Evolutionary conservation across 2,888 invertebrate genomes (phyloP).

Genomic region (Agonum fuliginosum): DNA sequence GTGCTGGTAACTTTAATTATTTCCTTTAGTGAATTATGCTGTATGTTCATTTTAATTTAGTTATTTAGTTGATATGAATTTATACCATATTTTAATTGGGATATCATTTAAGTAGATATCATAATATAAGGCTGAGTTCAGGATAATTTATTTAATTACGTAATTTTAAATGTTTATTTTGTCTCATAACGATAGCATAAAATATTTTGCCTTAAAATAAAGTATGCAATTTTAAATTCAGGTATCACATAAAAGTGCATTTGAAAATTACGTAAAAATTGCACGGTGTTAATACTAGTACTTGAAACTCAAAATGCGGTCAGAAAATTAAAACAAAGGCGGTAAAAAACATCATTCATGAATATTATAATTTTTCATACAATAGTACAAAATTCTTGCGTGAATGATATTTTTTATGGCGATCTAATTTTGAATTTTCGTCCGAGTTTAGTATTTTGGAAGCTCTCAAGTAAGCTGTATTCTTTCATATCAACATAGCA

Average conservation of each 20-base stretch:
- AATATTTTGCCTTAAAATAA: constrained; percentile 41
- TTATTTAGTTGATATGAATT: constrained; percentile 33
- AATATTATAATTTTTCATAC: no score
- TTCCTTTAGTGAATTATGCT: constrained; percentile 5
- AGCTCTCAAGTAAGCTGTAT: constrained; percentile 15
- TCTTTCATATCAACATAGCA: constrained; percentile 16
- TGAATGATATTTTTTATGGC: no score
- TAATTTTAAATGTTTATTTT: constrained; percentile 10
- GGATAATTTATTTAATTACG: constrained; percentile 50
- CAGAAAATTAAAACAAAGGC: not conserved
- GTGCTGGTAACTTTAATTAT: not conserved
- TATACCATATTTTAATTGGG: constrained; percentile 27
- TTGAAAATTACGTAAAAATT: constrained; percentile 19
- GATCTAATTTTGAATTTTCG: no score
- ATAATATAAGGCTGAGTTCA: constrained; percentile 50
- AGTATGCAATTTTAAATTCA: constrained; percentile 31
- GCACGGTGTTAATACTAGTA: not conserved
- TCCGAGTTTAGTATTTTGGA: no score
- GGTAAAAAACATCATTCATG: not conserved
- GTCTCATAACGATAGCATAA: constrained; percentile 3
- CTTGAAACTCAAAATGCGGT: not conserved
- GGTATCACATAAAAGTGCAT: constrained; percentile 29
- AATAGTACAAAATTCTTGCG: no score
- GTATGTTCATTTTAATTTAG: constrained; percentile 24
- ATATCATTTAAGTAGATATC: constrained; percentile 35